Percentiles rank a stretch among this genome's conserved stretches.
These are phyloP conservation scores for Phocides pigmalion DNA, from an alignment of 1,140 invertebrate genomes.

Conservation along the genomic window DNA sequence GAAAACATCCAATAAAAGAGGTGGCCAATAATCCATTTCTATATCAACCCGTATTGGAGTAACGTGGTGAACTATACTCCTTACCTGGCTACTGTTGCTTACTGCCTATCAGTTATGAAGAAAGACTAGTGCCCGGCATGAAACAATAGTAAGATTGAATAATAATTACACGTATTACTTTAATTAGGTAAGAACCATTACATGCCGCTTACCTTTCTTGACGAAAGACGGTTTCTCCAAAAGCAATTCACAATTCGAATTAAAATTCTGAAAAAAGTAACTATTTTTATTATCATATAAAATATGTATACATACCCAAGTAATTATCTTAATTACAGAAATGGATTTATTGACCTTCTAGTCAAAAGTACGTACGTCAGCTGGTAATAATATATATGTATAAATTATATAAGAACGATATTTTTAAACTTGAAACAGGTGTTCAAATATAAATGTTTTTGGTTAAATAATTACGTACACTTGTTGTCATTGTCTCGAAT, in stretches of 20 bases:
- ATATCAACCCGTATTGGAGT: no score
- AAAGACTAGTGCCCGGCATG: no score
- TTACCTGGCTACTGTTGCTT: no score
- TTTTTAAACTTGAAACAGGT: background rate
- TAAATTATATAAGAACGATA: background rate
- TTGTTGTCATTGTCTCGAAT: background rate
- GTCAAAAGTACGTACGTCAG: background rate
- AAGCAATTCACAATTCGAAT: constrained; percentile 5
- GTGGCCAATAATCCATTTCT: no score
- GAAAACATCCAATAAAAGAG: no score
- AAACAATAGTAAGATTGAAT: no score
- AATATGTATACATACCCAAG: background rate
- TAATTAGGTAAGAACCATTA: no score
- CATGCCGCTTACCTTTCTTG: constrained; percentile 10
- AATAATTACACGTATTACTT: no score
- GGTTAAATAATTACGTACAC: constrained; percentile 5
- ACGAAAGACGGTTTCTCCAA: background rate
- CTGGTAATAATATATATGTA: background rate
- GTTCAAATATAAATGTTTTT: constrained; percentile 15
- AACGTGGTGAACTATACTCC: no score
- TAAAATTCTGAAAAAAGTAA: constrained; percentile 1
- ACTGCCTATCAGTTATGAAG: no score
- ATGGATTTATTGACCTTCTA: constrained; percentile 11
- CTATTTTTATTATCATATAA: background rate
- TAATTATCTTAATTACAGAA: background rate